Evolutionary conservation across 2,113 vertebrate genomes (phyloP).

Genomic region (Trochalopteron elliotii): DNA sequence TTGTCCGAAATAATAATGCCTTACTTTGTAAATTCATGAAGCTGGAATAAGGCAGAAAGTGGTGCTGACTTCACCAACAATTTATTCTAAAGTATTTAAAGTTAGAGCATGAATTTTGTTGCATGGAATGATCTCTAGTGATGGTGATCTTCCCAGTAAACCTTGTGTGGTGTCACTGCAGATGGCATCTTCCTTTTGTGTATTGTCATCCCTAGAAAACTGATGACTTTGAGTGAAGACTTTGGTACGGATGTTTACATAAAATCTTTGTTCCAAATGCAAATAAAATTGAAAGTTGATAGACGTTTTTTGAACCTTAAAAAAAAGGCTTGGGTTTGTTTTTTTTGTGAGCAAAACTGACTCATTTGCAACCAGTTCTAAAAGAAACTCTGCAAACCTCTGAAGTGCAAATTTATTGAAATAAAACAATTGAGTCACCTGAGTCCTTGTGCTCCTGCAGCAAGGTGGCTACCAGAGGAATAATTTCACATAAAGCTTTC

Average conservation of each 20-base stretch:
- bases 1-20: background rate
- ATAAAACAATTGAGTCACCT: background rate
- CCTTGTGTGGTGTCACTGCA: background rate
- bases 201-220: background rate
- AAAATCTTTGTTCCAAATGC: background rate
- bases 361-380: background rate
- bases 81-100: background rate
- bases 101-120: background rate
- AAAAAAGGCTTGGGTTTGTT: background rate
- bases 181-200: background rate
- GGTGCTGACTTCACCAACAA: background rate
- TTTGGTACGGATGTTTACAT: background rate
- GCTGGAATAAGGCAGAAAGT: background rate
- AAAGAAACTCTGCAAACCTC: background rate
- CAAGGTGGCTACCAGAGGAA: background rate
- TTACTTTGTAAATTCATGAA: background rate
- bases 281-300: background rate
- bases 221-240: background rate
- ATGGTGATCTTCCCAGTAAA: background rate
- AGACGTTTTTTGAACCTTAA: background rate
- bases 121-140: background rate
- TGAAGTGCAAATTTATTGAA: conserved; percentile 4
- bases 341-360: background rate
- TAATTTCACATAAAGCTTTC: background rate
- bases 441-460: background rate